Evolutionary conservation across 2,113 vertebrate genomes (phyloP), one percentile per base, ranked within the genome.

Genomic region (Xiphophorus couchianus): DNA sequence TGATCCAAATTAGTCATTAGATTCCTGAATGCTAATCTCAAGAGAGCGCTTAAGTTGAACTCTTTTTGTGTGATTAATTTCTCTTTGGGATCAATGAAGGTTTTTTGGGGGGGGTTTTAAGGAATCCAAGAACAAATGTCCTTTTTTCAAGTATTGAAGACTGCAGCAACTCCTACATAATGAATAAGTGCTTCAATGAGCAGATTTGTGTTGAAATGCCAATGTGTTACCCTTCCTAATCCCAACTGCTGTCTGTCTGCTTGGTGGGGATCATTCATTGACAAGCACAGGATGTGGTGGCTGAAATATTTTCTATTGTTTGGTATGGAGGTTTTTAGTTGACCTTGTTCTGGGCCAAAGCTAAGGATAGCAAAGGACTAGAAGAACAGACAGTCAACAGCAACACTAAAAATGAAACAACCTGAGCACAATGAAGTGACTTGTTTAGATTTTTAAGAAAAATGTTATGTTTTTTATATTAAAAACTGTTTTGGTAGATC

Each of bases 301-400:
- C 76, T 30, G 71, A 80, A 54, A 80, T 80, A 84, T 70, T 84
- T 87, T 82, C 81, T 76, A 73, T 77, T 84, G 81, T 80, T 85
- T 72, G 71, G 74, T 42, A 28, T 37, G 15, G 35, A 65, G 68
- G 9, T 66, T 80, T 81, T 69, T 81, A 76, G 48, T 66, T 65
- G 79, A 80, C 84, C 86, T 81, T 17, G 2, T 51, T 78, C 54
- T 73, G n/a, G 72, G 73, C 39, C 27, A 65, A 0, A 80, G 64
- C 25, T 22, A 12, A 3, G 19, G 60, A 31, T 69, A 64, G 74
- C 69, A 71, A 35, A 82, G 31, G n/a, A 67, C 51, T 0, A 60
- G 54, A 70, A 5, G 17, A 25, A 51, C 62, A 29, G 42, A 29
- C 22, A 19, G 31, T 17, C 28, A 64, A 58, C 3, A 22, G 14